Evolutionary conservation across 2,888 invertebrate genomes (phyloP), one percentile per base, ranked within the genome.

Genomic region (Leucophora obtusa): DNA sequence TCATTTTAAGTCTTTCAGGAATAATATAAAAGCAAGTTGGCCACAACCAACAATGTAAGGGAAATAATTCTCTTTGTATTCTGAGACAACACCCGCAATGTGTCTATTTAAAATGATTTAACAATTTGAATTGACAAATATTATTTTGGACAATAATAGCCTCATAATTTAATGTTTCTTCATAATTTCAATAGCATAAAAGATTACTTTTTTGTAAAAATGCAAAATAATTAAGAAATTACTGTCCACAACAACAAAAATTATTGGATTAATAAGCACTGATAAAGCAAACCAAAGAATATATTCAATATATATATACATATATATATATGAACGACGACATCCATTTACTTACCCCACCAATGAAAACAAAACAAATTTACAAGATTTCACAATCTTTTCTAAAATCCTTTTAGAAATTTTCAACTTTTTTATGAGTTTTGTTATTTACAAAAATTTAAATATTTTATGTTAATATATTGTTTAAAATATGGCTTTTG

Each of bases 271-370:
- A 66, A 50, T 60, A 21, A 53, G 10, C 68, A 72, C 71, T 80
- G 76, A 76, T 76, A 80, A 80, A 70, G 6, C 28, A 28, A 59
- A 54, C 15, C n/a, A 10, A 59, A 65, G 28, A 21, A 11, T 38
- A n/a, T 21, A 15, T 24, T 33, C n/a, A n/a, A n/a, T n/a, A n/a
- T n/a, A n/a, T n/a, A n/a, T n/a, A n/a, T n/a, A 14, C 28, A 62
- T n/a, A 58, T 53, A 58, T 62, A 69, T 54, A 33, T 17, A 53
- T 50, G 63, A 14, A 73, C 14, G 17, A 43, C 35, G 24, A 70
- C 33, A 51, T 63, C 21, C 47, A 51, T 54, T 50, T 2, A 70
- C 80, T 81, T 76, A 81, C 80, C 76, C 14, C 59, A 68, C 56
- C 9, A 74, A 54, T 47, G 14, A 65, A 63, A 65, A 54, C 21